A percentile compares a stretch with the other conserved stretches of the same genome.
These are phyloP conservation scores for Chelonus formosanus DNA, from an alignment of 2,888 invertebrate species.

Conservation along the genomic window DNA sequence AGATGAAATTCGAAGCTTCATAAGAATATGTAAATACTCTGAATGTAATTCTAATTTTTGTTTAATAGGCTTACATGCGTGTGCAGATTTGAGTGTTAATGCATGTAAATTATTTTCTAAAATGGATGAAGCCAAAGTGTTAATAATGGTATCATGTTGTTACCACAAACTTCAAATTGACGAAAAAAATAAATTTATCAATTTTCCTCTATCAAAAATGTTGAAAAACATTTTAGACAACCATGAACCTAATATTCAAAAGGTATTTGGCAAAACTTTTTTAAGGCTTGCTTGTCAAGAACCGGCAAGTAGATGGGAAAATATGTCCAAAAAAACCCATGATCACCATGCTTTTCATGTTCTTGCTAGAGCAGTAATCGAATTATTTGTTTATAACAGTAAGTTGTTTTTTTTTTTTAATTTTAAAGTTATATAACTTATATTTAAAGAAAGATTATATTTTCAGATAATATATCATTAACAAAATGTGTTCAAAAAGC, in stretches of 20 bases:
- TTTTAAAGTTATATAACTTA: too few relatives aligned
- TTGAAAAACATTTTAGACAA: conserved; percentile 64
- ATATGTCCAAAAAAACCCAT: conserved; percentile 66
- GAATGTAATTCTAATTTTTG: conserved; percentile 58
- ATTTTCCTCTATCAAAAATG: conserved; percentile 74
- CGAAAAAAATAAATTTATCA: conserved; percentile 65
- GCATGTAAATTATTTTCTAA: conserved; percentile 74
- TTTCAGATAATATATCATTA: conserved; percentile 51
- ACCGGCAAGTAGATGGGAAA: conserved; percentile 67
- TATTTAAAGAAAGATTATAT: conserved; percentile 4
- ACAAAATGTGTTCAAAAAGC: conserved; percentile 55
- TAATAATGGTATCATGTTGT: conserved; percentile 81
- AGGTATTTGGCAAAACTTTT: conserved; percentile 72
- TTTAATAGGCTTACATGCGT: conserved; percentile 78
- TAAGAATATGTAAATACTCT: conserved; percentile 59
- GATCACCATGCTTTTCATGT: conserved; percentile 59
- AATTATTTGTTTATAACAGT: conserved; percentile 71
- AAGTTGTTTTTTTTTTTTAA: conserved; percentile 48
- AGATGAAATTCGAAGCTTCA: conserved; percentile 62
- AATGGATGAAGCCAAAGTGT: conserved; percentile 68
- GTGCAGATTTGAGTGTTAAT: conserved; percentile 78
- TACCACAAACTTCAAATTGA: conserved; percentile 73
- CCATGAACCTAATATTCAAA: conserved; percentile 53
- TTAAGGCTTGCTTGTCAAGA: conserved; percentile 79
- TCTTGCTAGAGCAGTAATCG: conserved; percentile 70